Conservation (phyloP, 1,140 invertebrate genomes). For the Pachyrhynchus sulphureomaculatus region DNA sequence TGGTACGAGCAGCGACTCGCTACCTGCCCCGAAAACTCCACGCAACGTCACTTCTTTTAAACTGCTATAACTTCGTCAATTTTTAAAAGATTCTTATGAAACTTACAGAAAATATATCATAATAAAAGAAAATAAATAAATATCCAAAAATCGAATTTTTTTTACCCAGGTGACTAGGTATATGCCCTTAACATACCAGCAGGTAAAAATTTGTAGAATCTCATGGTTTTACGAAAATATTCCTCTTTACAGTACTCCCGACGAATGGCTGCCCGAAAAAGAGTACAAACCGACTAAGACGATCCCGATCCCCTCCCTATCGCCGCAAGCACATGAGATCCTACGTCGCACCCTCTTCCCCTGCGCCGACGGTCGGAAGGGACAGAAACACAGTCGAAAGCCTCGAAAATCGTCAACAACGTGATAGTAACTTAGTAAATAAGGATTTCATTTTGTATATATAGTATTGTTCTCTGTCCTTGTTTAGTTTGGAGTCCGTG, state of each 20-base stretch:
- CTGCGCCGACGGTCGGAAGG: conserved; percentile 1
- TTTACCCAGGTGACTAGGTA: too few species aligned
- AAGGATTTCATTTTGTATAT: neutral
- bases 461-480: neutral
- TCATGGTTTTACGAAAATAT: too few species aligned
- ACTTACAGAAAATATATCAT: too few species aligned
- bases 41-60: too few species aligned
- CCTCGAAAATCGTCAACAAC: conserved; percentile 36
- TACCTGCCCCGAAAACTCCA: too few species aligned
- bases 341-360: conserved; percentile 48
- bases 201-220: too few species aligned
- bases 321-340: conserved; percentile 50
- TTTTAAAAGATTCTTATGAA: too few species aligned
- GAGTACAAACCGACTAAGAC: conserved; percentile 57
- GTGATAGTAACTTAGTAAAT: conserved; percentile 36
- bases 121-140: too few species aligned
- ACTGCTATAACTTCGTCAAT: too few species aligned
- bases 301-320: conserved; percentile 56
- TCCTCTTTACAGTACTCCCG: conserved; percentile 61
- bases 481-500: neutral
- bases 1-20: too few species aligned
- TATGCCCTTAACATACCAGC: too few species aligned
- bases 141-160: too few species aligned
- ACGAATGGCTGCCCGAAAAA: conserved; percentile 63
- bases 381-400: conserved; percentile 38